Evolutionary conservation across 2,113 vertebrate genomes (phyloP), one percentile per base, ranked within the genome.

Genomic region (Apodemus speciosus): DNA sequence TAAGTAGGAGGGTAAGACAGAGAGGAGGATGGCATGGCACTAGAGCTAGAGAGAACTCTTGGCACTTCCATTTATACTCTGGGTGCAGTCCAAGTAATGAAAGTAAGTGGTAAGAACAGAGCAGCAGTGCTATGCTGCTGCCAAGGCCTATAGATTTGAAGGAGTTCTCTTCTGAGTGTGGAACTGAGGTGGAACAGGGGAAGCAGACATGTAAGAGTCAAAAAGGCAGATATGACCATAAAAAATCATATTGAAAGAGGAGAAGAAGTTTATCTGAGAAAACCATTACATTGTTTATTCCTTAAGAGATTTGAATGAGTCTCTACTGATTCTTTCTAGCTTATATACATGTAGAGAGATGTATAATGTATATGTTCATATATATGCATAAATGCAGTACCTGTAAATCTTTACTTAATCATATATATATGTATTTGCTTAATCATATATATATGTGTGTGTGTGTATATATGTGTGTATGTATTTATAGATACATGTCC

Each of bases 31-130:
- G 20, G 21, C 0, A 0, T 51, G 18, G 14, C 43, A 60, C 35
- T 15, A 0, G 3, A 1, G 2, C 9, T 8, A 23, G 5, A 9
- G 10, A 30, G 27, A 21, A 20, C 4, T 2, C 4, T 9, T 11
- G 6, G 18, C 9, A 40, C 2, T 9, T 43, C 16, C 15, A 0
- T 6, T 11, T 60, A 10, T 0, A 3, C 9, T 15, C 30, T 32
- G 35, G 7, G 46, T 43, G 30, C 8, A 0, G 9, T 35, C 9
- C 32, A n/a, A 46, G 43, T n/a, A n/a, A 5, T 25, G 25, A 30
- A 13, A 20, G 1, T 8, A 4, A n/a, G 4, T 35, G 58, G 25
- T 32, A 40, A 53, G 32, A 18, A 27, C 5, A 51, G n/a, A n/a
- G n/a, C n/a, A n/a, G n/a, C 25, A 79, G 38, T 77, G 4, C 32